A percentile compares a stretch with the other conserved stretches of the same genome.
These are phyloP conservation scores for Pseudorasbora parva DNA, from an alignment of 2,113 vertebrate genomes.

Conservation along the genomic window DNA sequence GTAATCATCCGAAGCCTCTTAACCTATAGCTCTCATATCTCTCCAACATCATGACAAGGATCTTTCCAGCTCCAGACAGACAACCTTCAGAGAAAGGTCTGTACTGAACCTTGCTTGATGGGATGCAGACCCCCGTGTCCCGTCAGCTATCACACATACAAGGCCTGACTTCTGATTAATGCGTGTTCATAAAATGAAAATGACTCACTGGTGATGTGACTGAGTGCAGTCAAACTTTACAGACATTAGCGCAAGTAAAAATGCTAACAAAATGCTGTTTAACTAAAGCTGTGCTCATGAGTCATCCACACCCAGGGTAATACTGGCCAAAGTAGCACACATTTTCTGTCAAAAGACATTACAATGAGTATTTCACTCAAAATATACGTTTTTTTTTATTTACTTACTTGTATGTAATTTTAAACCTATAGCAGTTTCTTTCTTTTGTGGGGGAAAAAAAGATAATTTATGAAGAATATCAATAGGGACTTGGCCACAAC, in stretches of 20 bases:
- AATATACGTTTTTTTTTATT: neutral
- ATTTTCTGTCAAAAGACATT: neutral
- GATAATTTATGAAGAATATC: neutral
- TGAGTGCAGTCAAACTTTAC: slow-evolving; percentile 33
- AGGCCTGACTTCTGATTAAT: slow-evolving; percentile 49
- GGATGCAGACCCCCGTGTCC: slow-evolving; percentile 41
- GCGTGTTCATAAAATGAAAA: slow-evolving; percentile 27
- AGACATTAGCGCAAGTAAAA: slow-evolving; percentile 21
- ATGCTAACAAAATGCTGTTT: neutral
- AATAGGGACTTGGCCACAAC: neutral
- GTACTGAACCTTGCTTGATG: slow-evolving; percentile 41
- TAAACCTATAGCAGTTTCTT: neutral
- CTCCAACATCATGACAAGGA: slow-evolving; percentile 50
- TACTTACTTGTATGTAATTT: neutral
- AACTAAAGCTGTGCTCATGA: neutral
- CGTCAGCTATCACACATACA: slow-evolving; percentile 48
- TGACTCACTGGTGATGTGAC: slow-evolving; percentile 17
- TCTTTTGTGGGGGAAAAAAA: neutral
- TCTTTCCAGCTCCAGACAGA: slow-evolving; percentile 54
- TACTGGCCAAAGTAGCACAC: neutral
- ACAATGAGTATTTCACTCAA: neutral
- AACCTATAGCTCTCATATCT: slow-evolving; percentile 53
- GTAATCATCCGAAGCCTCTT: slow-evolving; percentile 30
- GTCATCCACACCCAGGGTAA: neutral
- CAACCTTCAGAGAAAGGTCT: slow-evolving; percentile 61